Percentiles rank a stretch among this genome's conserved stretches.
Evolutionary conservation across 2,888 invertebrate genomes (phyloP).

Genomic region (Noctua comes): DNA sequence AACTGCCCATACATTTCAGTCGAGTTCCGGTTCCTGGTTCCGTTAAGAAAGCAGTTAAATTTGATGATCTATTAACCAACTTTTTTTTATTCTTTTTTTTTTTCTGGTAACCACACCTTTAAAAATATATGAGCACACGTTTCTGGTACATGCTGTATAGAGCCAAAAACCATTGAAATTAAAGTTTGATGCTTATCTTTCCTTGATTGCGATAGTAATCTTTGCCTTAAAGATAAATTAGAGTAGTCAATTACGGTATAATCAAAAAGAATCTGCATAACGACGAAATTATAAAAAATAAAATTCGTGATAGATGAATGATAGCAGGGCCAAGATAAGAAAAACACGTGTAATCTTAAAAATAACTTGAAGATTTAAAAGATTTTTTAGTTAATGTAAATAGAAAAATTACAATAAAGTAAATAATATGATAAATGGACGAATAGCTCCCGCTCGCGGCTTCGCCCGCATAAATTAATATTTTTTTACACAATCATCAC

Average conservation of each 20-base stretch:
- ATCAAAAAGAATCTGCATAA: constrained; percentile 17
- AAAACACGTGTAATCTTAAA: constrained; percentile 17
- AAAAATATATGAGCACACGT: not conserved
- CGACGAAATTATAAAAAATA: constrained; percentile 1
- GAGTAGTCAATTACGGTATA: not conserved
- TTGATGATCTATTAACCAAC: not conserved
- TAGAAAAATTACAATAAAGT: constrained; percentile 1
- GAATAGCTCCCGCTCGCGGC: not conserved
- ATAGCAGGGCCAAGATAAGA: constrained; percentile 3
- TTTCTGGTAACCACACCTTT: no score
- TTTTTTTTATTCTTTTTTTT: no score
- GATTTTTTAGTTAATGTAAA: not conserved
- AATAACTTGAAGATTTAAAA: constrained; percentile 21
- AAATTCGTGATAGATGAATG: not conserved
- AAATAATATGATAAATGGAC: not conserved
- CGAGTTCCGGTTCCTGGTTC: no score
- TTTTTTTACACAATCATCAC: not conserved
- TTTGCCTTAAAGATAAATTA: constrained; percentile 11
- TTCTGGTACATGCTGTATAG: not conserved
- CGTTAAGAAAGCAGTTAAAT: not conserved
- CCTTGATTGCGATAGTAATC: constrained; percentile 34
- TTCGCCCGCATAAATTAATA: no score
- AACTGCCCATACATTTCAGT: not conserved
- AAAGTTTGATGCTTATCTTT: constrained; percentile 19
- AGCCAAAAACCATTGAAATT: not conserved